These are phyloP conservation scores for Melipona beecheii DNA, from an alignment of 2,888 invertebrate species.

Conservation along the genomic window DNA sequence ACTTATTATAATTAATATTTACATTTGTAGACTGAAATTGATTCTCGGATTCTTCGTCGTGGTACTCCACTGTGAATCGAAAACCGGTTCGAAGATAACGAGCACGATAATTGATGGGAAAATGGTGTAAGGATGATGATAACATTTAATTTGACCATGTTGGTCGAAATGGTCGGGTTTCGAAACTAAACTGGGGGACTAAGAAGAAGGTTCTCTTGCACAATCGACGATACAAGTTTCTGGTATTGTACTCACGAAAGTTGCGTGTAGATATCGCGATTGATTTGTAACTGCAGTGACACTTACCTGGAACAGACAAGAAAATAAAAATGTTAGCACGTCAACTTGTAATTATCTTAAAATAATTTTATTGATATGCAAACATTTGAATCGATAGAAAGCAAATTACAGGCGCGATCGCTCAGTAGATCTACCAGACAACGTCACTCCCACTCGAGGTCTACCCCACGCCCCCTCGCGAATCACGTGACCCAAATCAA, in stretches of 20 bases:
- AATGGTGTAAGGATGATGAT: not conserved
- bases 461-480: too few species aligned
- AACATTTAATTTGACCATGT: not conserved
- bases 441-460: too few species aligned
- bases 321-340: conserved; percentile 14
- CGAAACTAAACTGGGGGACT: not conserved
- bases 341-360: not conserved
- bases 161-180: not conserved
- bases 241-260: conserved; percentile 29
- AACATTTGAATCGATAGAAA: too few species aligned
- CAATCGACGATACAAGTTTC: conserved; percentile 1
- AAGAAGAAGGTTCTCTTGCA: too few species aligned
- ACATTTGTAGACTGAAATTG: too few species aligned
- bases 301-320: conserved; percentile 56
- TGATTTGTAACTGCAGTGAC: not conserved
- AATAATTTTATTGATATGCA: too few species aligned
- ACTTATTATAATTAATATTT: too few species aligned
- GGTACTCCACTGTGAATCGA: not conserved
- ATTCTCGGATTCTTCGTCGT: not conserved
- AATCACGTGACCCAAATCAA: too few species aligned
- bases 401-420: too few species aligned
- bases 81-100: not conserved
- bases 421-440: too few species aligned
- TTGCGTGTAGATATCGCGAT: not conserved
- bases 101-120: not conserved